These are phyloP conservation scores for Heliocidaris erythrogramma DNA, from an alignment of 35 echinoderm and acorn worm species.

Conservation along the genomic window DNA sequence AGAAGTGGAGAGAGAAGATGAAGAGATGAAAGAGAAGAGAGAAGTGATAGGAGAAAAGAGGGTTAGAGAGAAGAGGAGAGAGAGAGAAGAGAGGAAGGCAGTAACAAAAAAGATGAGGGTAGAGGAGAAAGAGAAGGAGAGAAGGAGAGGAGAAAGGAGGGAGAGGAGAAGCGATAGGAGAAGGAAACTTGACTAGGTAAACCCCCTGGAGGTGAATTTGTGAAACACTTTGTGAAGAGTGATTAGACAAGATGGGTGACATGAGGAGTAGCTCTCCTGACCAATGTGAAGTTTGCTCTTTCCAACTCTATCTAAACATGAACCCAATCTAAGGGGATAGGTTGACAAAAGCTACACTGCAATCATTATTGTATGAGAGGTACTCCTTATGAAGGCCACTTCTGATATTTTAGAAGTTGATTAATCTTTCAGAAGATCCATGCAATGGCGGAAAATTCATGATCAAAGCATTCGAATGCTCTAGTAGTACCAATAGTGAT, in stretches of 20 bases:
- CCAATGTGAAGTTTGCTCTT: neutral
- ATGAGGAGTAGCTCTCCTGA: neutral
- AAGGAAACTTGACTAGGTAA: slow-evolving; percentile 1
- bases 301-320: neutral
- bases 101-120: no score
- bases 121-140: no score
- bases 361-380: neutral
- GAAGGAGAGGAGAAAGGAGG: no score
- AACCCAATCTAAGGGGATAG: neutral
- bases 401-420: neutral
- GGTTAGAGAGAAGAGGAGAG: neutral
- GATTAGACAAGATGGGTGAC: neutral
- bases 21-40: neutral
- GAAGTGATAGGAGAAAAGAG: neutral
- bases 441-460: no score
- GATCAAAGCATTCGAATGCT: no score
- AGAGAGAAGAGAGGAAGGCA: no score
- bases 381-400: neutral
- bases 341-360: neutral
- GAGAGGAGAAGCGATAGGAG: neutral
- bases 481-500: no score
- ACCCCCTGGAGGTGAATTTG: neutral
- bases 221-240: neutral
- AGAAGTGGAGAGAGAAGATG: neutral
- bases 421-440: no score